Evolutionary conservation across 2,797 vertebrate genomes (phyloP), one percentile per base, ranked within the genome.

Genomic region (Huso huso): DNA sequence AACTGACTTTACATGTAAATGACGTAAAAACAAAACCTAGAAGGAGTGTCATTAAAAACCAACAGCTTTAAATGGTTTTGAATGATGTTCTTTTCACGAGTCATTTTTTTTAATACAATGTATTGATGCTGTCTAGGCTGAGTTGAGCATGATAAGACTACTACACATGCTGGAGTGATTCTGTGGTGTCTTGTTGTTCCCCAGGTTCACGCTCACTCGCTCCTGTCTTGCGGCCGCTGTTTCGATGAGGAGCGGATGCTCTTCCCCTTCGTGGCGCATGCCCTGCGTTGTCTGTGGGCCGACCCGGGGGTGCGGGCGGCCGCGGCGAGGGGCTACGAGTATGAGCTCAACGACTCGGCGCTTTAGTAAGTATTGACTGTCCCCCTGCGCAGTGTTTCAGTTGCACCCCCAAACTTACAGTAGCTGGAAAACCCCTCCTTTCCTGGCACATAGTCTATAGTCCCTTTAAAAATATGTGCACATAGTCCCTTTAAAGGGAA

Each of bases 321-420:
- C 0, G 76, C 82, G 0, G 73, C 78, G 58, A 82, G 85, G 85
- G 88, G 90, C 58, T 79, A 82, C 11, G 87, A 89, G 73, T 91
- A 83, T 61, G 81, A 86, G 52, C 86, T 92, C 60, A 92, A 92
- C 13, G 89, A 91, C 80, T 92, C 90, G 0, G 90, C 90, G 0
- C 82, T 89, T 48, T 92, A 91, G 90, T 92, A 73, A 90, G 89
- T 90, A 76, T 51, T 62, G 51, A 23, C 23, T 23, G 23, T 3
- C 1, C 23, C 23, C 23, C 23, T 23, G 1, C 4, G 2, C 23
- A 37, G 23, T 37, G 23, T 37, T 37, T 37, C 23, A 37, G 4
- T 4, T 37, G 23, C 23, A 37, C 23, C 23, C 23, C 23, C 23
- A 37, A 37, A 37, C 23, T 37, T 37, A 37, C 23, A 3, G 23